A percentile compares a stretch with the other conserved stretches of the same genome.
Evolutionary conservation across 2,888 invertebrate species (phyloP).

Genomic region (Drosophila mimetica): DNA sequence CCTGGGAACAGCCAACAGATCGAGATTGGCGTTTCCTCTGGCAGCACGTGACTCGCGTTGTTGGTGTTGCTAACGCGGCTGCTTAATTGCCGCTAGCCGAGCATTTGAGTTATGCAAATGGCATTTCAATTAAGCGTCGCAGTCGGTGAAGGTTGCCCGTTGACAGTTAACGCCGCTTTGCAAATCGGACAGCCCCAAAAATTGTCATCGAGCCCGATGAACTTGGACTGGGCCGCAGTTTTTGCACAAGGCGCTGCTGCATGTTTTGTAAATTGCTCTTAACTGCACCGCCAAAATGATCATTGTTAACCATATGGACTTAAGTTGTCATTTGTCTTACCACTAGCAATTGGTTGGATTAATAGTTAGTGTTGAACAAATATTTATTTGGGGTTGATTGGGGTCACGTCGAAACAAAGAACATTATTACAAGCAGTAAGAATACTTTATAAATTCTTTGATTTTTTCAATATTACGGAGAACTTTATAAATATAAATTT

Average conservation of each 20-base stretch:
- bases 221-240: slow-evolving; percentile 47
- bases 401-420: no score
- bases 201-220: slow-evolving; percentile 57
- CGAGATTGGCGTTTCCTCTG: slow-evolving; percentile 32
- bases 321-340: not conserved
- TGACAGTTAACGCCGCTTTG: slow-evolving; percentile 66
- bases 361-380: no score
- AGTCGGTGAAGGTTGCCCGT: slow-evolving; percentile 67
- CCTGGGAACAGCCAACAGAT: slow-evolving; percentile 32
- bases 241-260: slow-evolving; percentile 35
- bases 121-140: slow-evolving; percentile 72
- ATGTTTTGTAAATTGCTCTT: slow-evolving; percentile 54
- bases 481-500: no score
- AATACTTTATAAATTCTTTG: no score
- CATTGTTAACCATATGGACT: not conserved
- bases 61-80: slow-evolving; percentile 27
- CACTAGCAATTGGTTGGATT: no score
- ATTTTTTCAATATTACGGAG: no score
- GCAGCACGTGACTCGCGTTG: slow-evolving; percentile 63
- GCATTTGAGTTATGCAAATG: slow-evolving; percentile 66
- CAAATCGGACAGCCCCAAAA: slow-evolving; percentile 49
- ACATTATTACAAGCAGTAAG: no score
- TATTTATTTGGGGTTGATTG: no score
- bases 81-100: slow-evolving; percentile 27
- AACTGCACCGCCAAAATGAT: slow-evolving; percentile 11